Conservation (phyloP, 2,113 vertebrate genomes). For the Cygnus atratus region DNA sequence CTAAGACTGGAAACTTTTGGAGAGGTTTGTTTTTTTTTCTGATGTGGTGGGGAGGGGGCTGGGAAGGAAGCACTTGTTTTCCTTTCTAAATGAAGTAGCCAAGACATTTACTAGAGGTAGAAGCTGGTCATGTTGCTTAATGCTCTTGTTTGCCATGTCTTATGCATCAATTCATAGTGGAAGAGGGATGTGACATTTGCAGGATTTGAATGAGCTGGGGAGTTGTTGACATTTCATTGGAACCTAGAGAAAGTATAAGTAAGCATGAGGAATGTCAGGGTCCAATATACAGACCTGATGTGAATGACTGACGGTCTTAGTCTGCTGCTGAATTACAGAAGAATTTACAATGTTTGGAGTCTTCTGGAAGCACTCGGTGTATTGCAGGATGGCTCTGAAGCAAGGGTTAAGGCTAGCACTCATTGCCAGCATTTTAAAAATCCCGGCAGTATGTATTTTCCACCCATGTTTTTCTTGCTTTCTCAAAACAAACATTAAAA, state of each 20-base stretch:
- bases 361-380: not conserved
- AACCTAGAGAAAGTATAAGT: not conserved
- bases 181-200: not conserved
- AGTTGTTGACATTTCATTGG: not conserved
- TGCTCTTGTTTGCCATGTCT: not conserved
- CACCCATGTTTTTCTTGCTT: not conserved
- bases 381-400: not conserved
- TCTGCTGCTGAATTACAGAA: not conserved
- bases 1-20: not conserved
- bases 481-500: not conserved
- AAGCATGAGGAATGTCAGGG: not conserved
- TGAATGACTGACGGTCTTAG: not conserved
- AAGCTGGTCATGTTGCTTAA: not conserved
- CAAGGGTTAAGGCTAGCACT: not conserved
- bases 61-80: not conserved
- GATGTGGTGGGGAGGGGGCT: not conserved
- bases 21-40: not conserved
- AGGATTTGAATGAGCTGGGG: not conserved
- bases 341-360: not conserved
- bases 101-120: not conserved
- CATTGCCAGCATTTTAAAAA: not conserved
- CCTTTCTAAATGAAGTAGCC: not conserved
- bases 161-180: not conserved
- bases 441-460: not conserved
- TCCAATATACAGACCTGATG: slow-evolving; percentile 2